phyloP scores from a whole-genome alignment of 1,140 invertebrate species.

The Drosophila triauraria region DNA sequence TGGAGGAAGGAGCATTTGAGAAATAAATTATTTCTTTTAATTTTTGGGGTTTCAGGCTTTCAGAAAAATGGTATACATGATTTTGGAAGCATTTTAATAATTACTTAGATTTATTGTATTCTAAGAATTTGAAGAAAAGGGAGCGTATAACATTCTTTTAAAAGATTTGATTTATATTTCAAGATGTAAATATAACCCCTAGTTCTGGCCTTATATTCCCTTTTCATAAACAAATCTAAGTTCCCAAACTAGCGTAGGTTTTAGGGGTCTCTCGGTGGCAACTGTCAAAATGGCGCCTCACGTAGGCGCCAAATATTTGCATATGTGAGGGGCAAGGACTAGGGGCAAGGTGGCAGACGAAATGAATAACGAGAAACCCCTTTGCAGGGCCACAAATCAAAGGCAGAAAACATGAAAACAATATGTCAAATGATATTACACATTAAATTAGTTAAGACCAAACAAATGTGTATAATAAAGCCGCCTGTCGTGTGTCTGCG shows the following conservation, averaged over 20 bases:
- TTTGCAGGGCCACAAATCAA: constrained; percentile 52
- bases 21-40: not conserved
- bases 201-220: not conserved
- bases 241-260: not conserved
- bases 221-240: not conserved
- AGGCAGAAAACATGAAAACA: constrained; percentile 71
- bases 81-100: not conserved
- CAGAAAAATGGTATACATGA: not conserved
- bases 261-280: not conserved
- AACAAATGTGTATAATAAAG: constrained; percentile 63
- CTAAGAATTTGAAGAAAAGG: too few relatives aligned
- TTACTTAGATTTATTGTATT: not conserved
- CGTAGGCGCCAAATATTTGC: constrained; percentile 24
- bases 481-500: constrained; percentile 49
- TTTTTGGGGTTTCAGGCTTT: not conserved
- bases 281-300: constrained; percentile 44
- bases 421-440: constrained; percentile 82
- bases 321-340: constrained; percentile 12
- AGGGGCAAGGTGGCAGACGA: not conserved
- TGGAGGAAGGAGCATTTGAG: not conserved
- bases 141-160: too few relatives aligned
- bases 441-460: constrained; percentile 80
- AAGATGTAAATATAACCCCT: too few relatives aligned
- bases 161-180: too few relatives aligned
- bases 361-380: constrained; percentile 28